phyloP scores from a whole-genome alignment of 2,888 invertebrate species.

The Argyra leucocephala region DNA sequence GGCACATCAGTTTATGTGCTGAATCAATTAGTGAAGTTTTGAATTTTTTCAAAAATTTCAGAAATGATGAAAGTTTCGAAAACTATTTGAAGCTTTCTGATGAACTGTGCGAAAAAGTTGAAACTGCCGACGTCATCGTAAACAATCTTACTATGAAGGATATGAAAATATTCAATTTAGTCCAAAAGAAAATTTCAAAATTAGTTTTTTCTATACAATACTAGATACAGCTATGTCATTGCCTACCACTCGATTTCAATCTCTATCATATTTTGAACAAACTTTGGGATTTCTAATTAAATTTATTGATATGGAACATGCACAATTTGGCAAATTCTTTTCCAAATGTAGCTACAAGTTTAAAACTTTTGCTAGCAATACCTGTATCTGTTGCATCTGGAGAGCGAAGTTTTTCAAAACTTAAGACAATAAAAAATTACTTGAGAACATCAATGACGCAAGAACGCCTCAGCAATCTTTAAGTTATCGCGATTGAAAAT shows the following conservation, averaged over 20 bases:
- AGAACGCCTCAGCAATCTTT: constrained; percentile 9
- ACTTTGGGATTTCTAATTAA: constrained; percentile 9
- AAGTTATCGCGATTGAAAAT: constrained; percentile 8
- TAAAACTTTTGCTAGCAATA: constrained; percentile 8
- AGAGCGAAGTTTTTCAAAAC: constrained; percentile 8
- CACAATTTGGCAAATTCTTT: constrained; percentile 8
- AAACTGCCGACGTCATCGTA: constrained; percentile 8
- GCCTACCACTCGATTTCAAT: constrained; percentile 8
- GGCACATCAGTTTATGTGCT: constrained; percentile 8
- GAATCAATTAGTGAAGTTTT: constrained; percentile 9
- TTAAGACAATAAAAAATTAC: constrained; percentile 10
- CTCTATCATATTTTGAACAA: constrained; percentile 8
- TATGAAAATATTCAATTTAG: constrained; percentile 8
- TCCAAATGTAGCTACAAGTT: no score
- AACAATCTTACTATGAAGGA: constrained; percentile 8
- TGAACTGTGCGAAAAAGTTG: constrained; percentile 8
- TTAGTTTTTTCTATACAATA: constrained; percentile 8
- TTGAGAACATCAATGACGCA: constrained; percentile 10
- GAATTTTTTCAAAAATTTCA: constrained; percentile 7
- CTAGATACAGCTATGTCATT: constrained; percentile 8
- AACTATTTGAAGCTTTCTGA: constrained; percentile 8
- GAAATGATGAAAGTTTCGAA: constrained; percentile 8
- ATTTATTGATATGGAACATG: constrained; percentile 8
- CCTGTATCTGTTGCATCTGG: constrained; percentile 9
- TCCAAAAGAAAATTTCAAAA: constrained; percentile 9